Evolutionary conservation across 2,888 invertebrate genomes (phyloP).

Genomic region (Coronaproctus castanopsis): DNA sequence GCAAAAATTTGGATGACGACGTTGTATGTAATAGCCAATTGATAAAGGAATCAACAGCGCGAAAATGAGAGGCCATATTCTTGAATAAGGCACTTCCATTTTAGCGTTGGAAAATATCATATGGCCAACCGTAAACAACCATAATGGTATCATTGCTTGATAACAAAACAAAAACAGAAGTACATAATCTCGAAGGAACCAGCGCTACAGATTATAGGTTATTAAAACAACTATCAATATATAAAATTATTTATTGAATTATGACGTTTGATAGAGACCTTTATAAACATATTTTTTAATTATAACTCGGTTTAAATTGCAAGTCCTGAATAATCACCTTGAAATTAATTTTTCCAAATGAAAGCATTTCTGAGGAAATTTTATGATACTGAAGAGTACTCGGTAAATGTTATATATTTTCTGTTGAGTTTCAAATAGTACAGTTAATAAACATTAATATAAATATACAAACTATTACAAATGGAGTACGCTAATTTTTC

Average conservation of each 20-base stretch:
- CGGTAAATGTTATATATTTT: no score
- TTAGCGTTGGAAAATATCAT: constrained; percentile 47
- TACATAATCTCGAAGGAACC: not conserved
- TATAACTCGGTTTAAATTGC: no score
- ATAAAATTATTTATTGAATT: not conserved
- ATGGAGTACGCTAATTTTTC: no score
- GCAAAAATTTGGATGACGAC: constrained; percentile 36
- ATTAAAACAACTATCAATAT: not conserved
- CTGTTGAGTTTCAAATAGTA: no score
- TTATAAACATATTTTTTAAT: no score
- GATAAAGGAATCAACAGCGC: constrained; percentile 55
- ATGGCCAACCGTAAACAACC: constrained; percentile 72
- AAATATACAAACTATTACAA: no score
- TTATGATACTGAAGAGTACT: no score
- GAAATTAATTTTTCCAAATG: no score
- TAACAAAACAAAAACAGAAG: constrained; percentile 18
- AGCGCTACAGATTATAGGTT: not conserved
- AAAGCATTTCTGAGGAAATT: no score
- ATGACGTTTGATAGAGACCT: no score
- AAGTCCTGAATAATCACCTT: no score
- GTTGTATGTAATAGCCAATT: constrained; percentile 46
- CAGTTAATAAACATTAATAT: no score
- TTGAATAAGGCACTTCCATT: constrained; percentile 54
- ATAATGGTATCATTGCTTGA: constrained; percentile 66
- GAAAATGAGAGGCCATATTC: constrained; percentile 50